Base-by-base conservation (phyloP, 2,888 invertebrate genomes). In the Chydorus sphaericus region DNA sequence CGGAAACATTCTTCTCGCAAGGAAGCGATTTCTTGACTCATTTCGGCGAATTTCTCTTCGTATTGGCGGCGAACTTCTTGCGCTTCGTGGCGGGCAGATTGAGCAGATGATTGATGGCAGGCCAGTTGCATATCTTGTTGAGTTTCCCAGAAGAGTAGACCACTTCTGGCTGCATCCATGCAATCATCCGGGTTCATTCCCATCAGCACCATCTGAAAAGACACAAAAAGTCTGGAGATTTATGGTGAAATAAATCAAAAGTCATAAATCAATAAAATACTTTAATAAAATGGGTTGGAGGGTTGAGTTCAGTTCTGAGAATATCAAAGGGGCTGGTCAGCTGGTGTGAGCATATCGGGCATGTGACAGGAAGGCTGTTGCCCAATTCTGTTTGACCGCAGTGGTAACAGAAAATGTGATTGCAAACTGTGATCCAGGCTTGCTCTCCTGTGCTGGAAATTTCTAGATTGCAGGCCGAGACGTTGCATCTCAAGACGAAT, bases 281-380 rank as follows among this genome's bases (percentile, higher is more conserved):
- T 28, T 44, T 16, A 23, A 44, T 16, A 44, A 44, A 44, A 28
- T 44, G 44, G 28, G 26, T 44, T 8, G 44, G 44, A 44, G 44
- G 44, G 28, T 44, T 44, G 3, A 44, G n/a, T n/a, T 44, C 44
- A 23, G 44, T 26, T 10, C 28, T 23, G 2, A 44, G 23, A 2
- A 44, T 44, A 44, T 44, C 44, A 44, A 44, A 44, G 23, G 44
- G 44, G 20, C 44, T 44, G 14, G 26, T 44, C 23, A 44, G 28
- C 28, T 10, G 20, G 11, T 44, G 44, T 4, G 23, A 44, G n/a
- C 44, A 44, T 11, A 44, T 44, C 4, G 44, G 44, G 10, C 44
- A 44, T 10, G 18, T 44, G 20, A 28, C 44, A 26, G 44, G 44
- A 44, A 44, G 44, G n/a, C n/a, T n/a, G 14, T 44, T 44, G 23